These are phyloP conservation scores for Entomyzon cyanotis DNA, from an alignment of 2,113 vertebrate genomes.

Conservation along the genomic window DNA sequence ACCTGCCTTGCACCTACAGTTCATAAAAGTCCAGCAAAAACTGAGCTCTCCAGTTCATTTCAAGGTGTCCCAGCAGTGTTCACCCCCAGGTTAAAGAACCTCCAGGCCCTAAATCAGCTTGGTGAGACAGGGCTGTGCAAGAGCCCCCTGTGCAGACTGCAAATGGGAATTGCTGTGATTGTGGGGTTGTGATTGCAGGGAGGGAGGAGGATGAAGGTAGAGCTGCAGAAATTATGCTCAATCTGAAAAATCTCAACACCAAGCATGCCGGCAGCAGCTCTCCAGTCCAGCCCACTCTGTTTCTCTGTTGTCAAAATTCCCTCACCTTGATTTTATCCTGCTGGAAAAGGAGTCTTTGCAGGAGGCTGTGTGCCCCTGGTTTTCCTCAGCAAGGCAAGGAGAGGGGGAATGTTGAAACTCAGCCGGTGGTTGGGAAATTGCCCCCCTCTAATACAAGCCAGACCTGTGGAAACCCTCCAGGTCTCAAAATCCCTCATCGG, in stretches of 20 bases:
- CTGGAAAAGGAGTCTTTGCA: neutral
- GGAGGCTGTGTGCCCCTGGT: neutral
- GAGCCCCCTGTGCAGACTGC: too few relatives aligned
- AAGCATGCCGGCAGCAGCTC: neutral
- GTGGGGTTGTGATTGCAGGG: neutral
- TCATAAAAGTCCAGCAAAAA: neutral
- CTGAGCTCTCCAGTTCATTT: neutral
- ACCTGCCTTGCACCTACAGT: neutral
- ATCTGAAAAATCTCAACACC: neutral
- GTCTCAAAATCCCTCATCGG: conserved; percentile 2
- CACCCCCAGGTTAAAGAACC: neutral
- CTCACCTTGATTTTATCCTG: neutral
- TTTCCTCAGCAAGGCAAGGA: conserved; percentile 43
- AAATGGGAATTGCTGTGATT: neutral
- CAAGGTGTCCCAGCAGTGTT: neutral
- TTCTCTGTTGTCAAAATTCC: neutral
- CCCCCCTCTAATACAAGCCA: conserved; percentile 49
- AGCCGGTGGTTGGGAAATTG: neutral
- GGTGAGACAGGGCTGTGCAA: neutral
- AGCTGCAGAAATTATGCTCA: neutral
- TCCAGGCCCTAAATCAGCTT: neutral
- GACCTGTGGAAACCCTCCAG: conserved; percentile 46
- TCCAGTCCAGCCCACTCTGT: neutral
- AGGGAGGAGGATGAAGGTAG: neutral
- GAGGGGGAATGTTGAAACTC: conserved; percentile 10